Evolutionary conservation across 2,113 vertebrate genomes (phyloP).

Genomic region (Atherinomorus stipes): DNA sequence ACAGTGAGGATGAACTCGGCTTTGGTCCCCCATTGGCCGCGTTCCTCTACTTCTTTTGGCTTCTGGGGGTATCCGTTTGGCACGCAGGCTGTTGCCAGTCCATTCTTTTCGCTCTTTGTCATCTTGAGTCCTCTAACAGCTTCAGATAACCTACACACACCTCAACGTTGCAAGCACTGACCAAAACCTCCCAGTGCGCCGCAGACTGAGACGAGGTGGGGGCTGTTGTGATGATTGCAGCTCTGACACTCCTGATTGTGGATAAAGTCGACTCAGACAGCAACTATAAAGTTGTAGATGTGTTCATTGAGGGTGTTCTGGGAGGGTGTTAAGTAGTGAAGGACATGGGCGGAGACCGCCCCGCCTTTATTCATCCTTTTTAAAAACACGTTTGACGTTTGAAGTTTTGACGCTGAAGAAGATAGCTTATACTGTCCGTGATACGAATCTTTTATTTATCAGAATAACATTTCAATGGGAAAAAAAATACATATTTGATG

Average conservation of each 20-base stretch:
- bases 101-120: not conserved
- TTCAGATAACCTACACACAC: not conserved
- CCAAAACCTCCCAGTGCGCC: no score
- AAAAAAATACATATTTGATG: no score
- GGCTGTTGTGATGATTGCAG: no score
- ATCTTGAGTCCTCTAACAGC: constrained; percentile 1
- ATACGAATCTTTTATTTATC: no score
- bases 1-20: constrained; percentile 71
- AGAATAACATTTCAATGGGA: no score
- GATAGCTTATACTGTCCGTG: no score
- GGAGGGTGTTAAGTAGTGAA: not conserved
- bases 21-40: constrained; percentile 65
- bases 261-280: not conserved
- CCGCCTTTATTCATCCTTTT: not conserved
- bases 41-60: not conserved
- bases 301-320: not conserved
- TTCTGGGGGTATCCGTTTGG: not conserved
- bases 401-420: no score
- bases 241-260: no score
- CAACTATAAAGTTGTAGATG: not conserved
- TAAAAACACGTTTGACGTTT: not conserved
- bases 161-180: no score
- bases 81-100: not conserved
- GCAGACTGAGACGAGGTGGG: no score
- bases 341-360: no score